A percentile compares a stretch with the other conserved stretches of the same genome.
These are phyloP conservation scores for Haliclona indistincta DNA, from an alignment of 37 sponge, comb jelly and placozoan species.

Conservation along the genomic window DNA sequence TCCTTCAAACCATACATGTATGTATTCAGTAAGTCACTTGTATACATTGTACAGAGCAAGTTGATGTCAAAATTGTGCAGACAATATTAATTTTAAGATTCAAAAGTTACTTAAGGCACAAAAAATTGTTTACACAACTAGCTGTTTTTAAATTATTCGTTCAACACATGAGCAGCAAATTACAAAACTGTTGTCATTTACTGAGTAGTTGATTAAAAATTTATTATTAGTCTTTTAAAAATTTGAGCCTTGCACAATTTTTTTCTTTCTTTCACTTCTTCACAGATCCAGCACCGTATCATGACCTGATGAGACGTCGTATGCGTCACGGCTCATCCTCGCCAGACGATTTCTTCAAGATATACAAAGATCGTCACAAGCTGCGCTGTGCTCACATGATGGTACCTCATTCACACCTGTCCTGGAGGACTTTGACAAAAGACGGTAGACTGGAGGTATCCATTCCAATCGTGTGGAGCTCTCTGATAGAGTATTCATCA, in stretches of 20 bases:
- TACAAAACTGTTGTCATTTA: too few species aligned
- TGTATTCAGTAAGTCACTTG: conserved; percentile 62
- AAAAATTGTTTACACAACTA: too few species aligned
- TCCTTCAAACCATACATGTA: conserved; percentile 14
- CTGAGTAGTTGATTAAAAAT: too few species aligned
- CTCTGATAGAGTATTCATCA: neutral
- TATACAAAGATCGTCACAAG: neutral
- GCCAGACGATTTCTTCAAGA: neutral
- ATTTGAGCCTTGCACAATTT: neutral
- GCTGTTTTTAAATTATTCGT: too few species aligned
- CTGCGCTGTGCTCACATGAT: conserved; percentile 12
- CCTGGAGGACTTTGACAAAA: conserved; percentile 9
- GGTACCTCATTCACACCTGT: conserved; percentile 14
- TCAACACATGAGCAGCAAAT: too few species aligned
- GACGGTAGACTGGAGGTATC: conserved; percentile 8
- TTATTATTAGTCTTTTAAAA: neutral
- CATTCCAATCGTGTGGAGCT: too few species aligned
- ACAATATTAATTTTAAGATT: too few species aligned
- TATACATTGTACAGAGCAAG: too few species aligned
- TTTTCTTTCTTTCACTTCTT: neutral
- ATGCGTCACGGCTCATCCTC: too few species aligned
- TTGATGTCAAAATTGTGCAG: too few species aligned
- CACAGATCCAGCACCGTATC: neutral
- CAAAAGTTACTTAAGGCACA: too few species aligned
- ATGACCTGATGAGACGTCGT: neutral